Percentiles rank a stretch among this genome's conserved stretches.
These are phyloP conservation scores for Mesopsocus fuscifrons DNA, from an alignment of 2,888 invertebrate species.

Conservation along the genomic window DNA sequence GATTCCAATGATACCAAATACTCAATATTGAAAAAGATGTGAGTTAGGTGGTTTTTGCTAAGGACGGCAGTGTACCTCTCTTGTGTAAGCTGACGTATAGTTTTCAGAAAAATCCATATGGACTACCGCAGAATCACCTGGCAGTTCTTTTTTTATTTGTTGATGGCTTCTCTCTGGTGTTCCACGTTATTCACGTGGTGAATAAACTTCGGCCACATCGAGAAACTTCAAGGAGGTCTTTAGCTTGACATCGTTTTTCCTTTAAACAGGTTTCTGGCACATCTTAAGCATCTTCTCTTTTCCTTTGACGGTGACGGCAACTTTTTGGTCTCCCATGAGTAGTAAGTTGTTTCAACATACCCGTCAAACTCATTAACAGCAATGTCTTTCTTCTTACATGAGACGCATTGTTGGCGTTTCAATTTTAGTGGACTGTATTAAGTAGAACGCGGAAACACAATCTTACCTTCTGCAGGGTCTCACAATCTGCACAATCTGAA, in stretches of 20 bases:
- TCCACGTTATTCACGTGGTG: conserved; percentile 14
- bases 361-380: neutral
- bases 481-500: too few relatives aligned
- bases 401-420: too few relatives aligned
- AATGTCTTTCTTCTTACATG: neutral
- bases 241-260: neutral
- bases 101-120: conserved; percentile 24
- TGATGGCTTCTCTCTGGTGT: conserved; percentile 15
- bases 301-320: neutral
- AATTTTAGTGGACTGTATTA: too few relatives aligned
- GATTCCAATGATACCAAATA: too few relatives aligned
- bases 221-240: neutral
- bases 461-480: too few relatives aligned
- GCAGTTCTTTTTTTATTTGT: conserved; percentile 15
- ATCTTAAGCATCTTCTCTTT: neutral
- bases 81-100: conserved; percentile 20
- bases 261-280: neutral
- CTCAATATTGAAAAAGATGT: too few relatives aligned
- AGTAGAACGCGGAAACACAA: too few relatives aligned
- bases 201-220: conserved; percentile 4
- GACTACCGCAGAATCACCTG: conserved; percentile 16
- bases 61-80: conserved; percentile 23
- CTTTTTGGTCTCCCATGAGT: conserved; percentile 1
- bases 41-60: too few relatives aligned
- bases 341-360: neutral